phyloP scores from a whole-genome alignment of 2,113 vertebrate species.

The Podarcis muralis region DNA sequence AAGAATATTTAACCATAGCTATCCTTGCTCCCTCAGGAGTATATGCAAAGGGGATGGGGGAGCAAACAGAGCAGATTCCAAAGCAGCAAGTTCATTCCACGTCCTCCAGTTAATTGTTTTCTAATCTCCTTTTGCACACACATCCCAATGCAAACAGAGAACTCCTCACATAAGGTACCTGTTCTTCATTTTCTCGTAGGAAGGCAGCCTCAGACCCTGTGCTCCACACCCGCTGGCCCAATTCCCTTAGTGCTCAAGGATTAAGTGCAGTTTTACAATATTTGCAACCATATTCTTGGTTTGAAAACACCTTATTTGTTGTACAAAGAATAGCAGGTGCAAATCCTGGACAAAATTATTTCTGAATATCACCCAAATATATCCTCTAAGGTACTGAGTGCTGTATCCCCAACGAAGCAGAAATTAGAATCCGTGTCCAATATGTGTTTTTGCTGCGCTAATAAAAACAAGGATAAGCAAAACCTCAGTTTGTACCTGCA shows the following conservation, averaged over 20 bases:
- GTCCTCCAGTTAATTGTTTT: conserved; percentile 19
- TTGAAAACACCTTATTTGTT: background rate
- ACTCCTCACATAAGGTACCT: background rate
- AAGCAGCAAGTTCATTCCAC: conserved; percentile 3
- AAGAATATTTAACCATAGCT: conserved; percentile 27
- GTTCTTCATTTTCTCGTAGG: background rate
- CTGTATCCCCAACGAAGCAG: background rate
- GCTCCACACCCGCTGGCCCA: fast-evolving
- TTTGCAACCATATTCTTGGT: background rate
- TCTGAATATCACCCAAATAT: fast-evolving
- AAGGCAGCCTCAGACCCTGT: background rate
- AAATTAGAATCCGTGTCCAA: background rate
- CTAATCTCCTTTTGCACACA: background rate
- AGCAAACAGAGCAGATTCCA: background rate
- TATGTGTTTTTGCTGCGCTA: background rate
- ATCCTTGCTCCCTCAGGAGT: conserved; percentile 2
- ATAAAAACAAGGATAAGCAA: background rate
- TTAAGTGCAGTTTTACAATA: background rate
- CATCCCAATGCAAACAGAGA: background rate
- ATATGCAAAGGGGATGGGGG: background rate
- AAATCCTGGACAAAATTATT: fast-evolving
- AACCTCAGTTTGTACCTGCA: background rate
- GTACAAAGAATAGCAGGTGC: background rate
- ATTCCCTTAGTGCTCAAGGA: background rate
- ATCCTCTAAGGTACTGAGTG: background rate